A percentile compares a stretch with the other conserved stretches of the same genome.
These are phyloP conservation scores for Craterocephalus amniculus DNA, from an alignment of 2,797 vertebrate genomes.

Conservation along the genomic window DNA sequence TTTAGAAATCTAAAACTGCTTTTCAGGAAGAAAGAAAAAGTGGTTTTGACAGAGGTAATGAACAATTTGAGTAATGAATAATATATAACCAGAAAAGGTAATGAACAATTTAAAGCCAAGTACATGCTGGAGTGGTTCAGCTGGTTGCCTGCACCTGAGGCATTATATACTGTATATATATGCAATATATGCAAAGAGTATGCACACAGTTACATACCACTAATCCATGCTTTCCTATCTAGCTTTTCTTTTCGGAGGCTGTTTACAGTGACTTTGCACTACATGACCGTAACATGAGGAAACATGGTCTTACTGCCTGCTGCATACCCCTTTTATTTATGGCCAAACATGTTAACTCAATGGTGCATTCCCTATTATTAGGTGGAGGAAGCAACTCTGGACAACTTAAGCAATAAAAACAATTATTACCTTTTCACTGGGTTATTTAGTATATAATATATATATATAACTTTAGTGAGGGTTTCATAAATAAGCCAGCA, in stretches of 20 bases:
- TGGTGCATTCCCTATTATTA: not conserved
- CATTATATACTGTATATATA: not conserved
- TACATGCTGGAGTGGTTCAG: not conserved
- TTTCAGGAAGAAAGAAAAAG: not conserved
- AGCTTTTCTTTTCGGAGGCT: slow-evolving; percentile 48
- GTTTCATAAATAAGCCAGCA: not conserved
- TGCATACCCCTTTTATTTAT: not conserved
- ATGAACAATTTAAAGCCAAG: not conserved
- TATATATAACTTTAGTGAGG: not conserved
- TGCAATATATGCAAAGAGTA: slow-evolving; percentile 13
- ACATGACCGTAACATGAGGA: slow-evolving; percentile 35
- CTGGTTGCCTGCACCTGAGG: not conserved
- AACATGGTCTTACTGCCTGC: slow-evolving; percentile 17
- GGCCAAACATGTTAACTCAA: not conserved
- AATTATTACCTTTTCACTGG: not conserved
- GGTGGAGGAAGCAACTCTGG: not conserved
- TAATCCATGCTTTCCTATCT: slow-evolving; percentile 3
- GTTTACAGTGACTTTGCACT: slow-evolving; percentile 31
- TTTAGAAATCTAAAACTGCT: not conserved
- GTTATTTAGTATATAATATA: too few relatives aligned
- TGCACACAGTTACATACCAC: slow-evolving; percentile 6
- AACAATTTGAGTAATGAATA: not conserved
- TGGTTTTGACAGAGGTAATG: not conserved
- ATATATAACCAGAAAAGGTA: not conserved
- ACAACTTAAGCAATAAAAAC: not conserved